Evolutionary conservation across 1,140 invertebrate species (phyloP).

Genomic region (Apocrypta bakeri): DNA sequence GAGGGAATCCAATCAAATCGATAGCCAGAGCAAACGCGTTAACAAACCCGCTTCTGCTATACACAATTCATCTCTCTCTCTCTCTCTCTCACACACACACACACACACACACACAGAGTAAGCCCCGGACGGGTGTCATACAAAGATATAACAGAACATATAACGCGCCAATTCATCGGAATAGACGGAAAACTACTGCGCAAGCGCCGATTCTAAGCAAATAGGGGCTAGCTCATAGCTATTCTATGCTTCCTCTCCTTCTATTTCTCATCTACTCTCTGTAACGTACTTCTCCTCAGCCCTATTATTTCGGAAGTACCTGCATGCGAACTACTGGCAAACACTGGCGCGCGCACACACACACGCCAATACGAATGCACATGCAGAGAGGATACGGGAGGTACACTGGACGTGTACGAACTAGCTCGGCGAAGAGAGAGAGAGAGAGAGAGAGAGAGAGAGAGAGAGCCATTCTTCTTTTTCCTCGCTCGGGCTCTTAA

Average conservation of each 20-base stretch:
- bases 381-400: not conserved
- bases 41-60: conserved; percentile 27
- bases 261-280: not conserved
- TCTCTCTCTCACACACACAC: not conserved
- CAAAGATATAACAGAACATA: not conserved
- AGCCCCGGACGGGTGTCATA: not conserved
- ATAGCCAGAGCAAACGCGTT: conserved; percentile 39
- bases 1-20: conserved; percentile 47
- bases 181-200: not conserved
- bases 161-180: conserved; percentile 21
- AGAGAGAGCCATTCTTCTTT: not conserved
- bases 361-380: no score
- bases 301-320: conserved; percentile 43
- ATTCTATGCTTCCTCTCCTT: not conserved
- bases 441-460: not conserved
- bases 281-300: not conserved
- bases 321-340: conserved; percentile 23
- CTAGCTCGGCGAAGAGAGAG: not conserved
- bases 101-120: not conserved
- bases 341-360: not conserved
- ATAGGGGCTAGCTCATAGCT: conserved; percentile 32
- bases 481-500: not conserved
- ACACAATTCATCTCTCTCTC: not conserved
- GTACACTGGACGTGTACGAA: conserved; percentile 5
- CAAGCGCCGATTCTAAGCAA: conserved; percentile 38